Evolutionary conservation across 2,113 vertebrate species (phyloP).

Genomic region (Cochlearius cochlearius): DNA sequence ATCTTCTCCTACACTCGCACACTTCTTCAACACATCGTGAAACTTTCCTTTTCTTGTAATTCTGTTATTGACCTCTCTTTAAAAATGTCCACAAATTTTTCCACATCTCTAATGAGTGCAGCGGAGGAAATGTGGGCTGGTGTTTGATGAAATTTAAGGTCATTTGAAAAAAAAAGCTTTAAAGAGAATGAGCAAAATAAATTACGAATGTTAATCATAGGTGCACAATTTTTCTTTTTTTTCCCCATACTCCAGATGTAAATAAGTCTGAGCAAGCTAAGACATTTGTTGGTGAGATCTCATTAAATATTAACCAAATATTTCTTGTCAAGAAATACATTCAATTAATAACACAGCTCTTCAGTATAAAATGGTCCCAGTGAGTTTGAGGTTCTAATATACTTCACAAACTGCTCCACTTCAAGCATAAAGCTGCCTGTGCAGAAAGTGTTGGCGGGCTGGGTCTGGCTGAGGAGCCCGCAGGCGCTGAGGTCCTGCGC

Average conservation of each 20-base stretch:
- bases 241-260: background rate
- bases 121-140: background rate
- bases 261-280: background rate
- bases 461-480: accelerated
- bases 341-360: background rate
- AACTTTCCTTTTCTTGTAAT: background rate
- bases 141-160: background rate
- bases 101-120: background rate
- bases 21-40: background rate
- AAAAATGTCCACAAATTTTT: background rate
- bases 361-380: background rate
- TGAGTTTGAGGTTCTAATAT: background rate
- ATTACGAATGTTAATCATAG: background rate
- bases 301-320: background rate
- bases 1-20: background rate
- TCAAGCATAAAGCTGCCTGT: background rate
- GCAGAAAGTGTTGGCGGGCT: background rate
- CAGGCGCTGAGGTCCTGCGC: accelerated
- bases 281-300: background rate
- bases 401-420: background rate
- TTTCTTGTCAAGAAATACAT: background rate
- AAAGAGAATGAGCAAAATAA: background rate
- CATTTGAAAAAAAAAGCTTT: background rate
- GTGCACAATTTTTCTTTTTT: background rate
- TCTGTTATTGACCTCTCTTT: background rate